Percentiles rank a stretch among this genome's conserved stretches.
Evolutionary conservation across 2,797 vertebrate genomes (phyloP).

Genomic region (Hyperoplus lanceolatus): DNA sequence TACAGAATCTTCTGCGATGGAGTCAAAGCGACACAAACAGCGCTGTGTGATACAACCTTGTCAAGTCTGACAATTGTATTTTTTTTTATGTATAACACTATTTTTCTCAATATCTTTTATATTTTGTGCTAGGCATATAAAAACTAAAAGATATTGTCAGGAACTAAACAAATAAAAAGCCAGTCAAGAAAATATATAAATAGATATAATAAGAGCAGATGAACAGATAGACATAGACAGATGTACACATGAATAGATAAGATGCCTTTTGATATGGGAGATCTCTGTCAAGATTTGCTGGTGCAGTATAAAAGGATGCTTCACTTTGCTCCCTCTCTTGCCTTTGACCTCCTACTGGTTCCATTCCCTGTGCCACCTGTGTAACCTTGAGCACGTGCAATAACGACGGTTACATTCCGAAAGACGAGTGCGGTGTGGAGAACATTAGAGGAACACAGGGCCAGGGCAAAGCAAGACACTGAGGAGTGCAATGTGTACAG

Average conservation of each 20-base stretch:
- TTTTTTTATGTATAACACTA: background rate
- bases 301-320: constrained; percentile 54
- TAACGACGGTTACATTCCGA: constrained; percentile 67
- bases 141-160: background rate
- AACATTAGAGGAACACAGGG: constrained; percentile 46
- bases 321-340: constrained; percentile 59
- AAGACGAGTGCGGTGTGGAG: constrained; percentile 44
- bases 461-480: constrained; percentile 34
- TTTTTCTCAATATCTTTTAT: background rate
- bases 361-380: constrained; percentile 66
- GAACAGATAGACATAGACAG: constrained; percentile 11
- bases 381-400: constrained; percentile 66
- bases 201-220: background rate
- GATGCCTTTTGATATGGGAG: constrained; percentile 30
- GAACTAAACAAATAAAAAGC: background rate
- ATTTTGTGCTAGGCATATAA: background rate
- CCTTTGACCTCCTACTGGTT: constrained; percentile 74
- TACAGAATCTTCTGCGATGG: constrained; percentile 43
- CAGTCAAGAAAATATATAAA: background rate
- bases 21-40: constrained; percentile 64
- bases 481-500: constrained; percentile 54
- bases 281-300: constrained; percentile 45
- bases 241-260: background rate
- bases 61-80: constrained; percentile 17
- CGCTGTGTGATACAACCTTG: constrained; percentile 44